Evolutionary conservation across 2,797 vertebrate species (phyloP).

Genomic region (Gadopsis bispinosus): DNA sequence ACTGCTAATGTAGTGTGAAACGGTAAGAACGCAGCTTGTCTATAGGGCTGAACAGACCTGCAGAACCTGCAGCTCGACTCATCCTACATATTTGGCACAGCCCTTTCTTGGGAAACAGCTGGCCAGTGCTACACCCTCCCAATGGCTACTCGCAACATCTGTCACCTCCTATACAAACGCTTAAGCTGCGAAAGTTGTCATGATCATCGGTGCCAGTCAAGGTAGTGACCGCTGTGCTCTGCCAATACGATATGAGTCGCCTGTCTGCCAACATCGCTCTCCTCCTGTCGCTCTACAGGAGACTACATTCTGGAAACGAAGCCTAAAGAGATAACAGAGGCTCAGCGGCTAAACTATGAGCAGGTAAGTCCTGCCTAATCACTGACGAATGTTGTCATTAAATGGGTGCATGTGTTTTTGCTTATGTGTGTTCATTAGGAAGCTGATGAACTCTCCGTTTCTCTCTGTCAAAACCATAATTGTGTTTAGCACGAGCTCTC

Average conservation of each 20-base stretch:
- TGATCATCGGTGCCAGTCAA: constrained; percentile 20
- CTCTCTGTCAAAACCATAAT: constrained; percentile 9
- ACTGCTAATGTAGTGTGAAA: not conserved
- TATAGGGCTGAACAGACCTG: constrained; percentile 5
- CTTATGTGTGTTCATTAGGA: constrained; percentile 39
- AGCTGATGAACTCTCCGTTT: constrained; percentile 19
- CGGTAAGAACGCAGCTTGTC: constrained; percentile 10
- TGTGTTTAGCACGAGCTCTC: constrained; percentile 28
- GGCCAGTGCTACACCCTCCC: constrained; percentile 8
- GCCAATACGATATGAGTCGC: not conserved
- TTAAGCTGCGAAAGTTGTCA: constrained; percentile 28
- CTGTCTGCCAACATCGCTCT: constrained; percentile 11
- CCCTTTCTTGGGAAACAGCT: constrained; percentile 36
- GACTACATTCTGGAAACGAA: constrained; percentile 99
- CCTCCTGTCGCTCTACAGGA: constrained; percentile 83
- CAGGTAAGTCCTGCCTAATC: constrained; percentile 86
- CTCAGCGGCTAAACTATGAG: constrained; percentile 97
- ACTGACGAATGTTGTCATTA: constrained; percentile 17
- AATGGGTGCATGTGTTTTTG: constrained; percentile 37
- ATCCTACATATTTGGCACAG: constrained; percentile 27
- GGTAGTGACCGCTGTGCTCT: constrained; percentile 1
- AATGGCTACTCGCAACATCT: constrained; percentile 20
- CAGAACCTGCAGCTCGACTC: constrained; percentile 10
- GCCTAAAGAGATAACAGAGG: constrained; percentile 98
- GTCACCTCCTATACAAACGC: constrained; percentile 9